These are phyloP conservation scores for Aurelia sp. DNA, from an alignment of 30 jellyfish, hydroid and myxozoan genomes.

Conservation along the genomic window DNA sequence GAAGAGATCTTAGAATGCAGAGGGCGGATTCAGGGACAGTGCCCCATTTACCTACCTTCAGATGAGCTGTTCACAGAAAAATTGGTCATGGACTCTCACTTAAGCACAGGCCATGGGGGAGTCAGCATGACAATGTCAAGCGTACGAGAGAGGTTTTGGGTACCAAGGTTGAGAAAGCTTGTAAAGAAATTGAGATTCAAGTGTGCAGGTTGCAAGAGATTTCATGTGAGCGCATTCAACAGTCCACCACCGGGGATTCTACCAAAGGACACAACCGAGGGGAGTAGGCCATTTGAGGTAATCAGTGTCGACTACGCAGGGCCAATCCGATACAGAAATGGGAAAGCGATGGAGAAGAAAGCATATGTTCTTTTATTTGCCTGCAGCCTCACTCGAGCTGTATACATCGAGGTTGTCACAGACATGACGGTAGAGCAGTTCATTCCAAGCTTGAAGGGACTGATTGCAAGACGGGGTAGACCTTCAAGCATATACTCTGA, in stretches of 20 bases:
- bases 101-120: constrained; percentile 46
- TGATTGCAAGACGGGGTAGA: constrained; percentile 73
- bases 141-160: constrained; percentile 41
- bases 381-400: constrained; percentile 79
- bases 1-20: constrained; percentile 20
- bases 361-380: constrained; percentile 71
- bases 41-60: constrained; percentile 56
- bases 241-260: constrained; percentile 35
- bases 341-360: constrained; percentile 13
- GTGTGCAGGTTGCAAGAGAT: constrained; percentile 48
- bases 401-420: constrained; percentile 40
- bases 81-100: constrained; percentile 22
- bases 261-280: constrained; percentile 50
- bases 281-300: constrained; percentile 50
- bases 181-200: constrained; percentile 21
- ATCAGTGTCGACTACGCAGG: constrained; percentile 41
- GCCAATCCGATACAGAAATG: constrained; percentile 8
- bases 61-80: constrained; percentile 6
- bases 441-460: constrained; percentile 35
- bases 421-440: constrained; percentile 58
- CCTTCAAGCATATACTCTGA: constrained; percentile 66
- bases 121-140: constrained; percentile 39
- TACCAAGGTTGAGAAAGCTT: constrained; percentile 65
- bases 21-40: constrained; percentile 39
- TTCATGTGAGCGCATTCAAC: constrained; percentile 4